Conservation (phyloP, 2,113 vertebrate genomes). For the Pygoscelis adeliae region DNA sequence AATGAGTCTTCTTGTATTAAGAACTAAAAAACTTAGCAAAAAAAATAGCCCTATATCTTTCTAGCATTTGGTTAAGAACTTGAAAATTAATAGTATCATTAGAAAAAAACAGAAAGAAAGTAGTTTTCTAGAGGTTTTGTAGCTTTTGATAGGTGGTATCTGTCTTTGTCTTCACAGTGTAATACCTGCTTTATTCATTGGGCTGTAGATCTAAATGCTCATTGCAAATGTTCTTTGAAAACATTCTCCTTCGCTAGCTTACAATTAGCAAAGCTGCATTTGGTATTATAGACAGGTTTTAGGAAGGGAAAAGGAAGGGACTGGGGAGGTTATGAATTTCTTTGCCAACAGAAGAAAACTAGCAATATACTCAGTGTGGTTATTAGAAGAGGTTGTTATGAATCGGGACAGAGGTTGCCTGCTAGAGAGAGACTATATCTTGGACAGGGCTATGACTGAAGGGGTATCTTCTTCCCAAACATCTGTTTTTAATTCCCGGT, state of each 20-base stretch:
- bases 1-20: background rate
- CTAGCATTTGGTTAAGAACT: background rate
- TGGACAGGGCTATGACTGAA: background rate
- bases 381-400: background rate
- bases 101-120: background rate
- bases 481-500: background rate
- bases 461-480: background rate
- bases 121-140: background rate
- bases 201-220: background rate
- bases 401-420: background rate
- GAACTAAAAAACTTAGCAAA: background rate
- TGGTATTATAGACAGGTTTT: background rate
- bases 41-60: background rate
- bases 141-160: background rate
- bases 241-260: background rate
- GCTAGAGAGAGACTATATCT: background rate
- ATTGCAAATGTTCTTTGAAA: background rate
- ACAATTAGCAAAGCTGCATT: background rate
- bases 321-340: background rate
- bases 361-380: background rate
- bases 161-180: background rate
- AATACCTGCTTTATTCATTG: background rate
- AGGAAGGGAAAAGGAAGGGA: background rate
- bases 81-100: background rate
- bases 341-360: background rate